phyloP scores from a whole-genome alignment of 2,888 invertebrate genomes.

The Buathra laborator region DNA sequence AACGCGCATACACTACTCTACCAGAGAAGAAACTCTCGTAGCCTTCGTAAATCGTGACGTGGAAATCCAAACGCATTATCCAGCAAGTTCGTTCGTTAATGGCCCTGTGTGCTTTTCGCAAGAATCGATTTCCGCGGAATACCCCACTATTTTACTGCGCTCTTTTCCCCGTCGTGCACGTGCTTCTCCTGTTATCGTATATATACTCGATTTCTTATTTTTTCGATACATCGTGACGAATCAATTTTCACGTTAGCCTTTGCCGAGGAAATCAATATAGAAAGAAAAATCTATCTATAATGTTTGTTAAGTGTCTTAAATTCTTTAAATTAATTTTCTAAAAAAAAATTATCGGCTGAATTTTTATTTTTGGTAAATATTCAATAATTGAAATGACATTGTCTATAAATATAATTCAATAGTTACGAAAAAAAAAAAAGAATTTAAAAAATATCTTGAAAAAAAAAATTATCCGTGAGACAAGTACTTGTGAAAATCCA shows the following conservation, averaged over 20 bases:
- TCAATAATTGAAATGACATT: no score
- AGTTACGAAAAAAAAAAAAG: no score
- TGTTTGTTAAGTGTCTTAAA: no score
- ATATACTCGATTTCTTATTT: not conserved
- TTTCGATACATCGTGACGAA: not conserved
- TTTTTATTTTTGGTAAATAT: no score
- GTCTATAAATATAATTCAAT: no score
- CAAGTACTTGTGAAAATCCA: not conserved
- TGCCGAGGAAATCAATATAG: not conserved
- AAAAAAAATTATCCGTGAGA: not conserved
- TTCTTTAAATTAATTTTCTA: no score
- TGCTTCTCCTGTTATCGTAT: not conserved
- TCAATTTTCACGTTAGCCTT: not conserved
- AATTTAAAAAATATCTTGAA: no score
- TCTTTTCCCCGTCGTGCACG: conserved; percentile 12
- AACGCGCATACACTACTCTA: conserved; percentile 11
- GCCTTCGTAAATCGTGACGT: conserved; percentile 48
- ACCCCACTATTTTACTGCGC: conserved; percentile 36
- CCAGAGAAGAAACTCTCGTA: conserved; percentile 30
- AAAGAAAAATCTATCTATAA: not conserved
- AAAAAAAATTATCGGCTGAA: no score
- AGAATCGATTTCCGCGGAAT: conserved; percentile 32
- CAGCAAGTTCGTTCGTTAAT: conserved; percentile 41
- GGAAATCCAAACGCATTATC: conserved; percentile 47
- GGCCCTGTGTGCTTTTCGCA: conserved; percentile 25